Evolutionary conservation across 2,888 invertebrate genomes (phyloP).

Genomic region (Leptura quadrifasciata): DNA sequence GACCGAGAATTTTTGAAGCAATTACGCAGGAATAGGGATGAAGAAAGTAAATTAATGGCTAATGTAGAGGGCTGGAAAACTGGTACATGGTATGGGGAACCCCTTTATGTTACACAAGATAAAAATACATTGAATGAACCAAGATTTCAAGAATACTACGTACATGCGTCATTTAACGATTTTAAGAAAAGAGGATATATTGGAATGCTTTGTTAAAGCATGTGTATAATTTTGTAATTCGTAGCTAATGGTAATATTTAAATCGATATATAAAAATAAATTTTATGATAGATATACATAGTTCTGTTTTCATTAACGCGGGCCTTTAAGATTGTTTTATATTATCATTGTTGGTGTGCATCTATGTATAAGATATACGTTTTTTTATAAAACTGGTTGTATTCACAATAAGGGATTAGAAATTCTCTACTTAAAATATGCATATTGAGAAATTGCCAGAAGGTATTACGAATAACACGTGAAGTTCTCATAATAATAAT

Average conservation of each 20-base stretch:
- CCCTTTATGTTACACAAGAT: conserved; percentile 83
- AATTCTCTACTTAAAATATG: too few species aligned
- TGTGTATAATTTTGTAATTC: conserved; percentile 13
- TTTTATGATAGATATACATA: not conserved
- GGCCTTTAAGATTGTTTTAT: too few species aligned
- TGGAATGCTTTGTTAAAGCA: conserved; percentile 72
- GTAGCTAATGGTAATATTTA: not conserved
- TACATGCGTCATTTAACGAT: conserved; percentile 77
- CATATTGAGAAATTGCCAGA: too few species aligned
- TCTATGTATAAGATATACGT: too few species aligned
- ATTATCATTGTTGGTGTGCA: too few species aligned
- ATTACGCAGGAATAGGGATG: conserved; percentile 85
- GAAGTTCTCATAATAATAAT: too few species aligned
- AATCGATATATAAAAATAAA: conserved; percentile 9
- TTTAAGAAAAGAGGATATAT: conserved; percentile 76
- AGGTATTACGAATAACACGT: too few species aligned
- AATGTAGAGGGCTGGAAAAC: conserved; percentile 94
- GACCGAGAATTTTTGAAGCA: conserved; percentile 91
- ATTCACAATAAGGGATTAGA: too few species aligned
- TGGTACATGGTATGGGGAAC: conserved; percentile 92
- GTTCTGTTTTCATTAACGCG: not conserved
- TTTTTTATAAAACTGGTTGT: too few species aligned
- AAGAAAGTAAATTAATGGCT: conserved; percentile 91
- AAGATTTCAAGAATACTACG: conserved; percentile 82
- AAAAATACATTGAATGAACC: conserved; percentile 81